Percentiles rank a stretch among this genome's conserved stretches.
Conservation (phyloP, 2,113 vertebrate genomes). For the Chitala chitala region DNA sequence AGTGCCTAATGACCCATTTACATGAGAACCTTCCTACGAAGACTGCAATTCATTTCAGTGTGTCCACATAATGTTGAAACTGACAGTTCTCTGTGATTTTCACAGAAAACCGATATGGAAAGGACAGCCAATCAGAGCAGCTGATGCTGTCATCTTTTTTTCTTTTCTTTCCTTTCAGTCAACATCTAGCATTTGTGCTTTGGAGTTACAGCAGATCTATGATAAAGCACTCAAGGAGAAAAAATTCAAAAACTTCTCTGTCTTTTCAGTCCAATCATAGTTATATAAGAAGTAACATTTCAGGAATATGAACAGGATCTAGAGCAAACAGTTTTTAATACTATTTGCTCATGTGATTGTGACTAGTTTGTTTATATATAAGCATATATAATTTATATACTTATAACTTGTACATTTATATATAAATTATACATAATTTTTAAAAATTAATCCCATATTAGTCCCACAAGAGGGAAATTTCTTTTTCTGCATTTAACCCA, state of each 20-base stretch:
- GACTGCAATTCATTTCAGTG: conserved; percentile 56
- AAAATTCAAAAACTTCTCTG: conserved; percentile 37
- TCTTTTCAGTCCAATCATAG: too few relatives aligned
- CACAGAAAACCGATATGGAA: conserved; percentile 35
- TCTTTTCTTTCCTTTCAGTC: conserved; percentile 38
- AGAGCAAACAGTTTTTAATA: too few relatives aligned
- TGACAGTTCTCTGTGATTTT: conserved; percentile 33
- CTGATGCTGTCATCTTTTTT: conserved; percentile 30
- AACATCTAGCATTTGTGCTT: conserved; percentile 25
- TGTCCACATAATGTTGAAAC: conserved; percentile 31
- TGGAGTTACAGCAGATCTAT: conserved; percentile 68
- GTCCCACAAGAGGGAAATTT: too few relatives aligned
- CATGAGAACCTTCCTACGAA: neutral
- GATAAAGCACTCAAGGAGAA: conserved; percentile 53
- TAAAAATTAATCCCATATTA: too few relatives aligned
- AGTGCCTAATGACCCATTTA: conserved; percentile 19
- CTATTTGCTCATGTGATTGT: too few relatives aligned
- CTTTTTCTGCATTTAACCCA: too few relatives aligned
- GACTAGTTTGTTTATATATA: too few relatives aligned
- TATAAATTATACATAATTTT: too few relatives aligned
- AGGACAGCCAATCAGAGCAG: conserved; percentile 25
- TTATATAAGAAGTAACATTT: too few relatives aligned
- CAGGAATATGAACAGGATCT: too few relatives aligned
- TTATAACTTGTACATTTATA: too few relatives aligned
- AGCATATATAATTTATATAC: too few relatives aligned